Evolutionary conservation across 2,113 vertebrate species (phyloP).

Genomic region (Recurvirostra avosetta): DNA sequence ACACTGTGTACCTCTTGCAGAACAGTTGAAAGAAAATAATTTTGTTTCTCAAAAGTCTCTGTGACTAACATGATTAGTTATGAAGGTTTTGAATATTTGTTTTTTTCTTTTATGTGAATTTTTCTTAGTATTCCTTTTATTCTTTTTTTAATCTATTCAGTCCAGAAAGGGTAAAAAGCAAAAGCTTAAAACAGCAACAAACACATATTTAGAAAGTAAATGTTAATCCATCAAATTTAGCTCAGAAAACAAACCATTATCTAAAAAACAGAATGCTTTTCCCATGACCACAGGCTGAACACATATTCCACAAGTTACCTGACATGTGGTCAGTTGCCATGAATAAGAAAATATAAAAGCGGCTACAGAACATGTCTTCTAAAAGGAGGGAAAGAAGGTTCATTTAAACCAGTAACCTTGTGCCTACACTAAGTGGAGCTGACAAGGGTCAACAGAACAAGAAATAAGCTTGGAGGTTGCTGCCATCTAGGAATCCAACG

Average conservation of each 20-base stretch:
- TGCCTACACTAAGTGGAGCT: background rate
- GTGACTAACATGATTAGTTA: background rate
- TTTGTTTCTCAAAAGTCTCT: background rate
- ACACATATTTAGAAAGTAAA: background rate
- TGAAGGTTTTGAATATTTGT: background rate
- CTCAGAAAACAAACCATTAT: background rate
- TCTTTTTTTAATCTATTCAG: background rate
- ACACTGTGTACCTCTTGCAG: background rate
- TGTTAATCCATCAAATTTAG: background rate
- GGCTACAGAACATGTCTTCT: background rate
- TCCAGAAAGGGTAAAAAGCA: background rate
- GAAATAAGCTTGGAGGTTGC: background rate
- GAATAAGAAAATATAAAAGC: background rate
- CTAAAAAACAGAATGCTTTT: background rate
- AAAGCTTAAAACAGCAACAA: background rate
- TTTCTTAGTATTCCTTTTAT: background rate
- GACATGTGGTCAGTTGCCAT: background rate
- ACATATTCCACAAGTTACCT: background rate
- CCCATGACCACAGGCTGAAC: background rate
- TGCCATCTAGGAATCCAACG: background rate
- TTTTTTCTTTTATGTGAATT: background rate
- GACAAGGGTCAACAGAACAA: background rate
- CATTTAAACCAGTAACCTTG: background rate
- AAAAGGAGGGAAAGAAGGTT: background rate
- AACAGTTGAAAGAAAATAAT: slow-evolving; percentile 17